Percentiles rank a stretch among this genome's conserved stretches.
Evolutionary conservation across 2,888 invertebrate genomes (phyloP).

Genomic region (Synergus laeviventris): DNA sequence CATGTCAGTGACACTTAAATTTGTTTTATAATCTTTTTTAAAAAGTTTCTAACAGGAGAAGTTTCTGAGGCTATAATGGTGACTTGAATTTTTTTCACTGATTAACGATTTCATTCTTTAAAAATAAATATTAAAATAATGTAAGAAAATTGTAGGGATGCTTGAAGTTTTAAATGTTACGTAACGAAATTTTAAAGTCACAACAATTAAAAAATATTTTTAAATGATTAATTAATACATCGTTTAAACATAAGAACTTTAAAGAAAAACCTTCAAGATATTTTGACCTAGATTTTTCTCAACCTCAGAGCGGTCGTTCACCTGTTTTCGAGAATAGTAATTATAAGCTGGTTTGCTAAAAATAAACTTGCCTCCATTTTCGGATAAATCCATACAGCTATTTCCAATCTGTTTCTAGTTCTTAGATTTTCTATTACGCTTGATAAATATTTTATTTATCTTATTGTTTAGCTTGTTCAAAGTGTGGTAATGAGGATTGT

Average conservation of each 20-base stretch:
- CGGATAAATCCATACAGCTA: not conserved
- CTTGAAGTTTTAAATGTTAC: no score
- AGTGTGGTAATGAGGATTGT: not conserved
- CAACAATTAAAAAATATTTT: no score
- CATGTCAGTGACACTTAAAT: not conserved
- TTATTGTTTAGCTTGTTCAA: not conserved
- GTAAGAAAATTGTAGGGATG: no score
- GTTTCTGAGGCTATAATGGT: not conserved
- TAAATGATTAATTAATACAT: no score
- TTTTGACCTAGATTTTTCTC: conserved; percentile 1
- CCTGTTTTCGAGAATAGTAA: conserved; percentile 1
- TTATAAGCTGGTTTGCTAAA: conserved; percentile 1
- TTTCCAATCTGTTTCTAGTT: not conserved
- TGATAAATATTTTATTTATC: not conserved
- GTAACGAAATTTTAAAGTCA: no score
- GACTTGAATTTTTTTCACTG: not conserved
- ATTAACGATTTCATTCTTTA: not conserved
- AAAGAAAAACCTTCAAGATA: not conserved
- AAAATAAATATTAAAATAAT: no score
- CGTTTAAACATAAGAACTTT: not conserved
- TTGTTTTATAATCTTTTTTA: not conserved
- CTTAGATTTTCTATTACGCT: not conserved
- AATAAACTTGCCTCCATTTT: conserved; percentile 7
- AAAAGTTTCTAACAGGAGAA: not conserved
- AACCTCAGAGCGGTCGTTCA: not conserved